phyloP scores from a whole-genome alignment of 92 coral and sea anemone species.

The Epizoanthus rinbou region DNA sequence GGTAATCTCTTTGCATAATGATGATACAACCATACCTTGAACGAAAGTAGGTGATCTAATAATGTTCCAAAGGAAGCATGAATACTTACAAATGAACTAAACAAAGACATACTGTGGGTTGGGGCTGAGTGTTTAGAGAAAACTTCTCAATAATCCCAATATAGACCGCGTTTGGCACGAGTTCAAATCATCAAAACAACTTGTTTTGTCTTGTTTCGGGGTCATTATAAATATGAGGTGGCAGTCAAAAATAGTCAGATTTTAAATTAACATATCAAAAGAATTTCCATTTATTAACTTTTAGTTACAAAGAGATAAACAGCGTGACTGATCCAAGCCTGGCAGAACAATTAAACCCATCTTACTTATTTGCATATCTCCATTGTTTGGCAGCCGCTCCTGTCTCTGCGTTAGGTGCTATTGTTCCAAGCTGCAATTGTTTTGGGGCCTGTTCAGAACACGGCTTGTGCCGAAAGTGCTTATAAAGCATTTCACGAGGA shows the following conservation, averaged over 20 bases:
- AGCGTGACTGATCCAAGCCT: constrained; percentile 12
- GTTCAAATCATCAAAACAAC: neutral
- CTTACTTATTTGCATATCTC: too few species aligned
- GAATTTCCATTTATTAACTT: neutral
- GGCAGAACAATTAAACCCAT: neutral
- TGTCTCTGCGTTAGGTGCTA: neutral
- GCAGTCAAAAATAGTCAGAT: neutral
- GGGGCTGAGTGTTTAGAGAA: neutral
- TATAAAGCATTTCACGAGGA: neutral
- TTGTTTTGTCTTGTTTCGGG: neutral
- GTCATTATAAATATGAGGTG: constrained; percentile 4
- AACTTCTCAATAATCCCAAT: neutral
- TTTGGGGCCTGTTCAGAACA: neutral
- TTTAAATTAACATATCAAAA: constrained; percentile 35
- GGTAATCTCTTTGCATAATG: constrained; percentile 14
- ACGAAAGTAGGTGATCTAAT: constrained; percentile 25
- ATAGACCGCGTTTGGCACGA: neutral
- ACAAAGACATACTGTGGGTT: neutral
- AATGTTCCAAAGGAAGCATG: neutral
- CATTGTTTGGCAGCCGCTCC: neutral
- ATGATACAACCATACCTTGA: constrained; percentile 6
- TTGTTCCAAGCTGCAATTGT: neutral
- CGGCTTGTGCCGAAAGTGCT: constrained; percentile 30
- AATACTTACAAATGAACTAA: neutral
- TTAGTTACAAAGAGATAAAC: neutral